Percentiles rank a stretch among this genome's conserved stretches.
These are phyloP conservation scores for Epizoanthus fatuus DNA, from an alignment of 92 coral and sea anemone genomes.

Conservation along the genomic window DNA sequence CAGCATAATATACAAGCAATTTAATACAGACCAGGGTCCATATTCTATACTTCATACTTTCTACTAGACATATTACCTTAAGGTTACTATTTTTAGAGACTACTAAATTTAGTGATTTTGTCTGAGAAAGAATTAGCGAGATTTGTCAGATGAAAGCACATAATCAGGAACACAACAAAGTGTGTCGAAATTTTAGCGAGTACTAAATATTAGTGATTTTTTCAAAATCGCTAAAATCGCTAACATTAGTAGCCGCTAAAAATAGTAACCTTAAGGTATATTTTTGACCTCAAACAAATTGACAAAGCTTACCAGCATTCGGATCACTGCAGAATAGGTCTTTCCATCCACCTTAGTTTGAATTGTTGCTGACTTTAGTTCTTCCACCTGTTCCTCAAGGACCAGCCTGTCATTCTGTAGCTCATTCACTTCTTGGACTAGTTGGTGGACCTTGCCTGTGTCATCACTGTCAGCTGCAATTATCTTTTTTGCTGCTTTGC, in stretches of 20 bases:
- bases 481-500: neutral
- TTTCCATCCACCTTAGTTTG: conserved; percentile 3
- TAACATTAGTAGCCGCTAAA: too few relatives aligned
- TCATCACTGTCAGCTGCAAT: neutral
- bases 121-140: too few relatives aligned
- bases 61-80: neutral
- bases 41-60: neutral
- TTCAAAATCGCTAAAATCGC: too few relatives aligned
- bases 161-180: too few relatives aligned
- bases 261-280: neutral
- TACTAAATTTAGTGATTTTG: too few relatives aligned
- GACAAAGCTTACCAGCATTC: conserved; percentile 5
- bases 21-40: conserved; percentile 13
- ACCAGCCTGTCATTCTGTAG: conserved; percentile 5
- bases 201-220: too few relatives aligned
- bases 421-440: conserved; percentile 7
- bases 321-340: conserved; percentile 5
- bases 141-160: too few relatives aligned
- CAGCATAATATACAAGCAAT: conserved; percentile 3
- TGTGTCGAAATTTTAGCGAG: too few relatives aligned
- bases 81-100: too few relatives aligned
- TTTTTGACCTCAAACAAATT: conserved; percentile 4
- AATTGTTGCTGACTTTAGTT: conserved; percentile 7
- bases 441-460: neutral
- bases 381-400: conserved; percentile 1